Evolutionary conservation across 2,113 vertebrate genomes (phyloP).

Genomic region (Mola mola): DNA sequence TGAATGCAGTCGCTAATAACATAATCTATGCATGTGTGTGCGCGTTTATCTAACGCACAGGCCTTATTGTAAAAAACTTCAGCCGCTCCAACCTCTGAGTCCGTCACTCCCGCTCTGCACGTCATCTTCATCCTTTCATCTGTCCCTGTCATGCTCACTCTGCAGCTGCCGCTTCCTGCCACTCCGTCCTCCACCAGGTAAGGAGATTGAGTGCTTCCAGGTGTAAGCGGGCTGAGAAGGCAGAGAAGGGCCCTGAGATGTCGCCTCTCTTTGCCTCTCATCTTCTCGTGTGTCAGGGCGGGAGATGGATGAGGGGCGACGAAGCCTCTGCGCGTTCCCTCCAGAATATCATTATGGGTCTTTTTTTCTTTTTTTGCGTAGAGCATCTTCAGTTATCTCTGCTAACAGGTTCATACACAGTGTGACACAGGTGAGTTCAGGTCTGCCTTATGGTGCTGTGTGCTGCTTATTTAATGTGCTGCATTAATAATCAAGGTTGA

Average conservation of each 20-base stretch:
- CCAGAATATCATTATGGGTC: too few relatives aligned
- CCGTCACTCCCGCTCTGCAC: constrained; percentile 12
- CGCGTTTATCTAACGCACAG: constrained; percentile 6
- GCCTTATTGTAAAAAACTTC: constrained; percentile 26
- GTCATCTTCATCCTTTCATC: constrained; percentile 31
- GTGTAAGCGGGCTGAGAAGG: constrained; percentile 53
- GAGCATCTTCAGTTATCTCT: too few relatives aligned
- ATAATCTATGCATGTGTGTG: constrained; percentile 1
- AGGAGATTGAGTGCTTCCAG: constrained; percentile 63
- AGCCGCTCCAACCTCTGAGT: constrained; percentile 4
- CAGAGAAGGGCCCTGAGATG: constrained; percentile 32
- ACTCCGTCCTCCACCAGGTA: constrained; percentile 45
- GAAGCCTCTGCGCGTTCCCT: too few relatives aligned
- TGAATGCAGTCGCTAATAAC: constrained; percentile 2
- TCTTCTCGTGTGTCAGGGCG: constrained; percentile 46
- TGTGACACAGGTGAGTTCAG: too few relatives aligned
- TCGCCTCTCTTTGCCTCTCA: constrained; percentile 35
- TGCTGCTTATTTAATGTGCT: too few relatives aligned
- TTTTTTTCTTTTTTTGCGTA: too few relatives aligned
- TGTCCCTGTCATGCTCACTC: constrained; percentile 20
- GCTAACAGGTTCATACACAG: too few relatives aligned
- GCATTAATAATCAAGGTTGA: too few relatives aligned
- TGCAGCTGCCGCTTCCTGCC: constrained; percentile 16
- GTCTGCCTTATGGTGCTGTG: too few relatives aligned
- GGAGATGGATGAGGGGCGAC: too few relatives aligned